Base-by-base conservation (phyloP, 2,888 invertebrate species). In the Leucoma salicis region DNA sequence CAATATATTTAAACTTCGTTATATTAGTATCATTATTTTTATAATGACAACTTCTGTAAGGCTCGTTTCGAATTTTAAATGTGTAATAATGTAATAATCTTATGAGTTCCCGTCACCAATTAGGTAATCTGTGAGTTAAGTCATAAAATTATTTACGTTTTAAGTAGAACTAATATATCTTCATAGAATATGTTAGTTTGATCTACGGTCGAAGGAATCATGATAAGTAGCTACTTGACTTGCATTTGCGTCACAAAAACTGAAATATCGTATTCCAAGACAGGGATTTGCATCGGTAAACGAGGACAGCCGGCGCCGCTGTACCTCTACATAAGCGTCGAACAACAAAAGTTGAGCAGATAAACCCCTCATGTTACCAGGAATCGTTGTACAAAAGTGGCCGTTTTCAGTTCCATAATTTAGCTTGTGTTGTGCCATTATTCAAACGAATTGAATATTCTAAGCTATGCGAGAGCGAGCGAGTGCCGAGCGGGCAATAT, bases 371-470 rank as follows among this genome's bases (percentile, higher is more conserved):
- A 43, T 49, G 55, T 60, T 47, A 55, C 35, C 49, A 35, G 45
- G 25, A 35, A 48, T 51, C 50, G 46, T 57, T 55, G 43, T 51
- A 29, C 37, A 46, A 46, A 46, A 55, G 48, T 60, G 53, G 44
- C 49, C 43, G 56, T 62, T 61, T 59, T 39, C 49, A 51, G 43
- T 49, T 57, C 39, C 64, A 70, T 76, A 70, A 71, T 71, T 74
- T 66, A 73, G 53, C 33, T 54, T 8, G 64, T 62, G 64, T 63
- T 54, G 56, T 49, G 51, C 55, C 66, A 66, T 78, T 70, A 74
- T 72, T 78, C 69, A 72, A 47, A 36, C 53, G 62, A 69, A 74
- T 69, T 68, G 70, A 70, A 75, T 72, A 70, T 74, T 72, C 69
- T 69, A 68, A 67, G 48, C 63, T 29, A 38, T 39, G 46, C 32